A percentile compares a stretch with the other conserved stretches of the same genome.
Evolutionary conservation across 2,888 invertebrate species (phyloP).

Genomic region (Subacronicta megacephala): DNA sequence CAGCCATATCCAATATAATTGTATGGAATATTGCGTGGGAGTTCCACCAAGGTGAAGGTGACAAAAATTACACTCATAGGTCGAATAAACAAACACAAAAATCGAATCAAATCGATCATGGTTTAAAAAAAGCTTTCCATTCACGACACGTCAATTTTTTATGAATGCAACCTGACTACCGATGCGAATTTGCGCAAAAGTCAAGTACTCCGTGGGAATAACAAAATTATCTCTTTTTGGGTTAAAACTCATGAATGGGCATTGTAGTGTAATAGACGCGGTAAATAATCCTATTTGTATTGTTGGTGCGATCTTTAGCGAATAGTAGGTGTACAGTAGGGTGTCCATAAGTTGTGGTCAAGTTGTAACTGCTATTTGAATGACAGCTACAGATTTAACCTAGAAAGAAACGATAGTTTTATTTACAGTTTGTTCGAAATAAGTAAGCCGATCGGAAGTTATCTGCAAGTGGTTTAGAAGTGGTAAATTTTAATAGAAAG

Average conservation of each 20-base stretch:
- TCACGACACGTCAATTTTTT: slow-evolving; percentile 60
- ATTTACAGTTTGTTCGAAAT: no score
- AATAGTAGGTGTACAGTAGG: slow-evolving; percentile 59
- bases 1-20: background rate
- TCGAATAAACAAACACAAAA: slow-evolving; percentile 81
- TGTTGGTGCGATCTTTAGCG: slow-evolving; percentile 68
- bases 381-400: no score
- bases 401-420: no score
- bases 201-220: slow-evolving; percentile 76
- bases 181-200: slow-evolving; percentile 73
- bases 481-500: no score
- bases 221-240: slow-evolving; percentile 65
- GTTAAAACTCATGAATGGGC: slow-evolving; percentile 75
- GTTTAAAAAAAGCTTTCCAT: slow-evolving; percentile 67
- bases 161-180: slow-evolving; percentile 68
- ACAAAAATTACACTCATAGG: slow-evolving; percentile 60
- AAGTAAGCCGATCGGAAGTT: no score
- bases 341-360: slow-evolving; percentile 51
- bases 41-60: slow-evolving; percentile 67
- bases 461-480: no score
- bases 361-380: background rate
- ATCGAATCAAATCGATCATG: slow-evolving; percentile 84
- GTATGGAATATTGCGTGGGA: slow-evolving; percentile 73
- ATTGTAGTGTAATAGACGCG: slow-evolving; percentile 81
- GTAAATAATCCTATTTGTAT: slow-evolving; percentile 85